Conservation (phyloP, 2,113 vertebrate genomes). For the Elephas maximus region DNA sequence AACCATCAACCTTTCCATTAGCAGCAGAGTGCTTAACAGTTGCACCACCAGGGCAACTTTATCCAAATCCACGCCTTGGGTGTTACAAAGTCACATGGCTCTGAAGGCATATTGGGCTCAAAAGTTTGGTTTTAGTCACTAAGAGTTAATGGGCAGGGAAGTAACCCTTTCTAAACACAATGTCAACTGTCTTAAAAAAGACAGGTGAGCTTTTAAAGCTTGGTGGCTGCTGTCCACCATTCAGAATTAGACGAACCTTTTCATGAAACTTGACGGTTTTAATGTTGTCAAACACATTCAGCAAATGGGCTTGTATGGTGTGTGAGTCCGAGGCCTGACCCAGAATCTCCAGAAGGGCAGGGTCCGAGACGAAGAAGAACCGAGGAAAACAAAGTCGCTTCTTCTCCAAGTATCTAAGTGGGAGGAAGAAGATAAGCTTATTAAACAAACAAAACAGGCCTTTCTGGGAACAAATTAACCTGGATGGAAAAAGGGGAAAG, state of each 20-base stretch:
- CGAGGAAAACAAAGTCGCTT: conserved; percentile 97
- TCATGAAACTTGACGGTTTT: conserved; percentile 95
- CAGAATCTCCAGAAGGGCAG: conserved; percentile 97
- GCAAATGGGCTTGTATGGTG: conserved; percentile 96
- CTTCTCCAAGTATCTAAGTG: conserved; percentile 96
- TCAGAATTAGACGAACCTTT: conserved; percentile 88
- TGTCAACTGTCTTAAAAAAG: not conserved
- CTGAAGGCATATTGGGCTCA: not conserved
- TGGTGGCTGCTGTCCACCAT: rapidly evolving
- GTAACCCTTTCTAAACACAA: not conserved
- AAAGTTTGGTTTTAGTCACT: not conserved
- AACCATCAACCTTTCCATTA: not conserved
- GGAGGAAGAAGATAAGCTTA: not conserved
- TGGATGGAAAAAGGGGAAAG: not conserved
- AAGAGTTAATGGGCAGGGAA: not conserved
- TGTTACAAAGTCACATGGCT: not conserved
- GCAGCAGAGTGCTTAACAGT: not conserved
- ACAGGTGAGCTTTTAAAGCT: not conserved
- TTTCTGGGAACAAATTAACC: not conserved
- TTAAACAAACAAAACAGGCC: not conserved
- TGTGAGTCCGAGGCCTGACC: conserved; percentile 98
- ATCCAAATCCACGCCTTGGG: not conserved
- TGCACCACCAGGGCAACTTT: not conserved
- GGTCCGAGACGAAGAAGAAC: conserved; percentile 99
- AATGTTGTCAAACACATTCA: conserved; percentile 98